A percentile compares a stretch with the other conserved stretches of the same genome.
phyloP scores from a whole-genome alignment of 1,140 invertebrate species.

The Formica selysi region DNA sequence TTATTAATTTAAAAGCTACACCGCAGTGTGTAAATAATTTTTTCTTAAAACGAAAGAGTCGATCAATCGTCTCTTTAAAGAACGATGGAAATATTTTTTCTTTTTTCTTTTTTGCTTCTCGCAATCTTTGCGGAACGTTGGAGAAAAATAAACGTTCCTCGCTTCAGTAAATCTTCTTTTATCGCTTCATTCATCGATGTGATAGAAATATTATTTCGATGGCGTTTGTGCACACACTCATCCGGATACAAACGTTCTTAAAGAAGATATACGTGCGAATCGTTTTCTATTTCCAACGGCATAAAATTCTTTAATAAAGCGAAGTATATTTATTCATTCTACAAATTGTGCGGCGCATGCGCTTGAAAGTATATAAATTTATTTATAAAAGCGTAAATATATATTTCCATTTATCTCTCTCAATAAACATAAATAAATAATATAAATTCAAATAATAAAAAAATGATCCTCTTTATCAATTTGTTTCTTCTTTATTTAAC shows the following conservation, averaged over 20 bases:
- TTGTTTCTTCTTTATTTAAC: constrained; percentile 4
- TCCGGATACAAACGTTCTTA: neutral
- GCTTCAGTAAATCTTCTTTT: constrained; percentile 7
- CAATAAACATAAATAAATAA: neutral
- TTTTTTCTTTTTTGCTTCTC: neutral
- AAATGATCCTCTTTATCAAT: constrained; percentile 1
- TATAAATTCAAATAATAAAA: neutral
- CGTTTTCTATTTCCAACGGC: neutral
- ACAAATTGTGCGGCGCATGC: neutral
- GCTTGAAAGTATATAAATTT: neutral
- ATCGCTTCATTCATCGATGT: neutral
- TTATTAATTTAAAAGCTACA: neutral
- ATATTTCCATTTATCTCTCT: constrained; percentile 2
- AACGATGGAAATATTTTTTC: constrained; percentile 8
- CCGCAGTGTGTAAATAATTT: neutral
- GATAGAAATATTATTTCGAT: neutral
- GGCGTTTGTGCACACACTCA: neutral
- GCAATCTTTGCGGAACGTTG: neutral
- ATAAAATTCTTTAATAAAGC: neutral
- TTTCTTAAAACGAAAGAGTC: neutral
- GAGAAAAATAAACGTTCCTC: neutral
- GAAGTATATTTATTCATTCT: neutral
- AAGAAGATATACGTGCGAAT: neutral
- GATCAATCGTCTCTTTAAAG: neutral
- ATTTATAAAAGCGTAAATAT: neutral